These are phyloP conservation scores for Siphamia tubifer DNA, from an alignment of 2,113 vertebrate genomes.

Conservation along the genomic window DNA sequence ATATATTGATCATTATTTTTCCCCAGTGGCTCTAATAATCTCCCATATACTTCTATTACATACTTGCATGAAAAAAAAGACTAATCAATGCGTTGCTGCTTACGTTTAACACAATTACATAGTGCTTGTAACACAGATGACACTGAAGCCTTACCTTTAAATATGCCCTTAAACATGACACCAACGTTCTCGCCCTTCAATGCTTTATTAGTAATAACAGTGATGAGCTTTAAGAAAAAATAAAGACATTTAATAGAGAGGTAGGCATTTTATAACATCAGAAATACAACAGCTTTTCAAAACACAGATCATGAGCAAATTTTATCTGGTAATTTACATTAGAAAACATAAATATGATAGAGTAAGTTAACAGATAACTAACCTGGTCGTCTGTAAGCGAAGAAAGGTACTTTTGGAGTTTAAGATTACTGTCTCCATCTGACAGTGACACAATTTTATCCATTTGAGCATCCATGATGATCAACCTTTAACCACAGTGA, in stretches of 20 bases:
- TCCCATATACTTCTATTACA: too few species aligned
- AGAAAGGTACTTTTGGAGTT: conserved; percentile 74
- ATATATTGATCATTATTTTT: too few species aligned
- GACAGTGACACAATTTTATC: conserved; percentile 72
- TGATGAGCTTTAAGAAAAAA: conserved; percentile 69
- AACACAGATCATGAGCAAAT: too few species aligned
- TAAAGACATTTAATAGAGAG: too few species aligned
- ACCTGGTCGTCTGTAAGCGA: conserved; percentile 66
- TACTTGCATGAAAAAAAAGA: too few species aligned
- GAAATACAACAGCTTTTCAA: neutral
- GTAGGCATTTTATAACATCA: too few species aligned
- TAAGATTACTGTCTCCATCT: conserved; percentile 47
- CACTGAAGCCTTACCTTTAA: conserved; percentile 82
- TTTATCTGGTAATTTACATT: too few species aligned
- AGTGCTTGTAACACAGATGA: too few species aligned
- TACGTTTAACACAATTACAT: neutral
- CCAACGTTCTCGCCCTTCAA: conserved; percentile 85
- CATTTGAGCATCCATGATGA: conserved; percentile 57
- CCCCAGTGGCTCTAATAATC: too few species aligned
- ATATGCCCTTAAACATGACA: conserved; percentile 85
- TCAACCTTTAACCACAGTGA: neutral
- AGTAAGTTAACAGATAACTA: neutral
- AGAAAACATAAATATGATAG: too few species aligned
- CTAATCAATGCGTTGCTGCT: too few species aligned
- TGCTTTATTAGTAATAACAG: conserved; percentile 81